A percentile compares a stretch with the other conserved stretches of the same genome.
Evolutionary conservation across 2,797 vertebrate genomes (phyloP).

Genomic region (Rhodeus uyekii): DNA sequence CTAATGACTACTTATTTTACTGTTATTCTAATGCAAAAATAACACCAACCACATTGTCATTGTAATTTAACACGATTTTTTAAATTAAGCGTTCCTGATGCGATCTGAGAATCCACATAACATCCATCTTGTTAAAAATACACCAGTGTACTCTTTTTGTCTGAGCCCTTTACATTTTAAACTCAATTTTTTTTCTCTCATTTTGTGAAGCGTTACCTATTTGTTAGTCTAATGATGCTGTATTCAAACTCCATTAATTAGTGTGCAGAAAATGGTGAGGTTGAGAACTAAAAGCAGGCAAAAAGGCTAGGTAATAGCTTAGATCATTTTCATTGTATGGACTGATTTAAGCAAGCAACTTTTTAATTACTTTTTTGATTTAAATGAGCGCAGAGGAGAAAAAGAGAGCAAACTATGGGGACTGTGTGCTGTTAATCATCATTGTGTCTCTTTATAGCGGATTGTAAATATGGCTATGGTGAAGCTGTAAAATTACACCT

Average conservation of each 20-base stretch:
- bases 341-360: constrained; percentile 50
- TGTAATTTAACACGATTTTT: constrained; percentile 35
- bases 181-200: constrained; percentile 32
- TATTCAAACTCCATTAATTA: constrained; percentile 45
- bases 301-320: constrained; percentile 55
- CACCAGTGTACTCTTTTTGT: constrained; percentile 31
- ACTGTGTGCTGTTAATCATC: constrained; percentile 14
- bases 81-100: not conserved
- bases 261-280: constrained; percentile 17
- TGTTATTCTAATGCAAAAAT: not conserved
- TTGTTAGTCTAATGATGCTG: constrained; percentile 49
- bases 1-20: constrained; percentile 9
- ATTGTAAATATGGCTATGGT: constrained; percentile 6
- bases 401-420: constrained; percentile 29
- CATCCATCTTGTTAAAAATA: constrained; percentile 50
- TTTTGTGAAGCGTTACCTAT: constrained; percentile 35
- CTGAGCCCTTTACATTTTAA: constrained; percentile 30
- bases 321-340: constrained; percentile 54
- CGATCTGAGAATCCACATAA: constrained; percentile 4
- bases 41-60: constrained; percentile 1
- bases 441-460: constrained; percentile 19
- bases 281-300: constrained; percentile 28
- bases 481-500: not conserved
- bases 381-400: constrained; percentile 9
- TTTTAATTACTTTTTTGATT: constrained; percentile 50